A percentile compares a stretch with the other conserved stretches of the same genome.
Evolutionary conservation across 2,888 invertebrate species (phyloP).

Genomic region (Lithosia quadra): DNA sequence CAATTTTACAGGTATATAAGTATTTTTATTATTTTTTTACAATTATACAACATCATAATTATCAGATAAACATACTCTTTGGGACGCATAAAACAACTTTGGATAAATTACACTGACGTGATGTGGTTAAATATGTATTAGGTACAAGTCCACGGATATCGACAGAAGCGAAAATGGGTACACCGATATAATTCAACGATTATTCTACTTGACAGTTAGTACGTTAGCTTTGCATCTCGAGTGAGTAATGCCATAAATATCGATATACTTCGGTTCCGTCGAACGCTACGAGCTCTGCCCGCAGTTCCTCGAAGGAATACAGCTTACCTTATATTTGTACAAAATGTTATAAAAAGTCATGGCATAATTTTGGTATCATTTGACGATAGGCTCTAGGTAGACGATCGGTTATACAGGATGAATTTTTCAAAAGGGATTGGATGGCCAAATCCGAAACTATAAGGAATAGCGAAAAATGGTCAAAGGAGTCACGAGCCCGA

Average conservation of each 20-base stretch:
- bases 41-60: constrained; percentile 83
- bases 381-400: constrained; percentile 41
- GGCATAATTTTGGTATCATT: constrained; percentile 68
- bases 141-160: constrained; percentile 31
- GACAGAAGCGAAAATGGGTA: constrained; percentile 54
- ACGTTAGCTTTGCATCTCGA: constrained; percentile 38
- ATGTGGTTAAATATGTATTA: constrained; percentile 37
- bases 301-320: constrained; percentile 18
- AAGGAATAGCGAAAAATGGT: no score
- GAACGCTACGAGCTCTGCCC: constrained; percentile 29
- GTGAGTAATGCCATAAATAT: constrained; percentile 33
- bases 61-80: constrained; percentile 84
- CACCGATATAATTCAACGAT: constrained; percentile 44
- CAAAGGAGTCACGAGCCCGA: no score
- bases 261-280: constrained; percentile 44
- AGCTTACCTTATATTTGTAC: constrained; percentile 61
- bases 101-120: constrained; percentile 68
- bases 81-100: constrained; percentile 83
- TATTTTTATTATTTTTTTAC: constrained; percentile 83
- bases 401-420: constrained; percentile 41
- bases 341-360: constrained; percentile 80
- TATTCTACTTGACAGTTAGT: constrained; percentile 45
- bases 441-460: no score
- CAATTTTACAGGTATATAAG: constrained; percentile 84
- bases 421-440: no score